Base-by-base conservation (phyloP, 2,797 vertebrate species). In the Anguilla pacifica region DNA sequence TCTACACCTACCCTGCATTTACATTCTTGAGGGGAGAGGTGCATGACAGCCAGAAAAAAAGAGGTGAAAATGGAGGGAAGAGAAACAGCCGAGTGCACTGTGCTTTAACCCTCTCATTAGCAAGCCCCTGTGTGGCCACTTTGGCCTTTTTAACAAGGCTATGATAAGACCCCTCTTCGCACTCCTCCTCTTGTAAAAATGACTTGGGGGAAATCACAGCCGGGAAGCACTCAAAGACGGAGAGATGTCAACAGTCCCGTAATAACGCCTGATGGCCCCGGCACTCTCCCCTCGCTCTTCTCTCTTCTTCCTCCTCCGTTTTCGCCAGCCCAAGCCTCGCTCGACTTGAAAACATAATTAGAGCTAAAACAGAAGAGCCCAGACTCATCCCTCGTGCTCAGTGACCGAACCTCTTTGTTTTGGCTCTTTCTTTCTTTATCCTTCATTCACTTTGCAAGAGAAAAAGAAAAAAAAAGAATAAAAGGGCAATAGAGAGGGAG, bases 231-330 rank as follows among this genome's bases (percentile, higher is more conserved):
- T 94, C 95, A 94, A 94, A 96, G 93, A 95, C 94, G 94, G 94
- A 94, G 93, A 93, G 94, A 95, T 96, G 95, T 96, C 96, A 95
- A 95, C 95, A 95, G 94, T 93, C 94, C 93, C 93, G 95, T 96
- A 96, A 96, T 96, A 94, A 93, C 90, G 93, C 88, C 91, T 92
- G 90, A 96, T 96, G 94, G 95, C 92, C 92, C 90, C 93, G 91
- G 92, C 94, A 95, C 94, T 93, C 95, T 95, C 91, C 95, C 90
- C 92, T 94, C 92, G 93, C 92, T 91, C 91, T 93, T 49, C 57
- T 19, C 77, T 79, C 74, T 49, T 84, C 59, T 86, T 85, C 70
- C 79, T 88, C 39, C 85, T 61, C 70, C 46, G 2, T 86, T 85
- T 79, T 81, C 31, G 10, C 94, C 94, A 92, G 94, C 92, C 92